Evolutionary conservation across 2,797 vertebrate species (phyloP).

Genomic region (Chloroceryle amazona): DNA sequence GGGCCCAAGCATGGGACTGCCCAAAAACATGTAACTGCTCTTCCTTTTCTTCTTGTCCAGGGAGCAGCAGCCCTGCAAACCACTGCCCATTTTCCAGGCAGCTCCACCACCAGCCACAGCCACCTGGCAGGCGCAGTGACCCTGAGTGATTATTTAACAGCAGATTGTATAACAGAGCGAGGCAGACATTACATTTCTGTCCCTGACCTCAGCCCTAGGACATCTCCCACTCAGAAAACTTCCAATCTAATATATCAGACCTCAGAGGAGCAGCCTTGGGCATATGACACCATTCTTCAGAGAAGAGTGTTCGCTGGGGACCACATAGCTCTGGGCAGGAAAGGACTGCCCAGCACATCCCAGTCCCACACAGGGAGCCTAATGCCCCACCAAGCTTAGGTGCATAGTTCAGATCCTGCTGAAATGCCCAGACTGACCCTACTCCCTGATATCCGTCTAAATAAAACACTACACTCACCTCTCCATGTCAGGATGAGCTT

Average conservation of each 20-base stretch:
- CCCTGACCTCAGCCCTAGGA: conserved; percentile 64
- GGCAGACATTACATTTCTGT: conserved; percentile 66
- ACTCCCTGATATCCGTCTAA: background rate
- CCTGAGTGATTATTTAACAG: conserved; percentile 14
- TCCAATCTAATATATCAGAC: conserved; percentile 65
- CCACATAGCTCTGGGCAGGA: background rate
- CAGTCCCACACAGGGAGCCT: background rate
- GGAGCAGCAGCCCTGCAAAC: background rate
- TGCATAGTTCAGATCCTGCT: background rate
- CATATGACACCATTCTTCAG: conserved; percentile 43
- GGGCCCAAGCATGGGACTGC: background rate
- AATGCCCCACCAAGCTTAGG: background rate
- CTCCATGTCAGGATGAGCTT: background rate
- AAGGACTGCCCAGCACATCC: background rate
- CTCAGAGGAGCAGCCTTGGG: conserved; percentile 3
- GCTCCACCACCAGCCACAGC: background rate
- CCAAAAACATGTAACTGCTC: background rate
- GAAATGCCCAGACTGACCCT: background rate
- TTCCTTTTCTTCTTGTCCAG: background rate
- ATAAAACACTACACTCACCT: background rate
- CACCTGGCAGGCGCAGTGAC: conserved; percentile 15
- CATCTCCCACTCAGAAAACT: conserved; percentile 54
- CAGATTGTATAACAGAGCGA: conserved; percentile 49
- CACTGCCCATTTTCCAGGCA: conserved; percentile 8
- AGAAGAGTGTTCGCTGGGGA: background rate